Conservation (phyloP, 2,113 vertebrate species). For the Bubo blakistoni region DNA sequence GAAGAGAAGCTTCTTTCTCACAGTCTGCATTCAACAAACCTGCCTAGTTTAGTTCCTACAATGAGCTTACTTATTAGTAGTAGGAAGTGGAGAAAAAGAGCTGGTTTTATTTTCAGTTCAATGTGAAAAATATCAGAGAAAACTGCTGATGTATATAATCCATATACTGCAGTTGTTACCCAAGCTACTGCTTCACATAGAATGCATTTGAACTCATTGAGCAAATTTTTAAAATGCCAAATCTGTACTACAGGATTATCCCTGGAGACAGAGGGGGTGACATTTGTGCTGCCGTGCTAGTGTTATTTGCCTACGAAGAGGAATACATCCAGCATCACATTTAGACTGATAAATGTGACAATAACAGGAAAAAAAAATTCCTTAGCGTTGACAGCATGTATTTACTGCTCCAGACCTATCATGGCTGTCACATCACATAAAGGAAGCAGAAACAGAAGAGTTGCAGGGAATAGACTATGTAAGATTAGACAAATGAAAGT, state of each 20-base stretch:
- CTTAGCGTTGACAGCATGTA: constrained; percentile 38
- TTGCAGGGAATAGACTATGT: constrained; percentile 25
- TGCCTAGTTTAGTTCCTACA: not conserved
- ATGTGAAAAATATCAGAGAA: not conserved
- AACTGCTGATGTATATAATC: not conserved
- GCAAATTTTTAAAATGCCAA: constrained; percentile 56
- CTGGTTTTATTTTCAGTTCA: not conserved
- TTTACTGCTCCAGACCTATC: constrained; percentile 57
- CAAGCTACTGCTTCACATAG: constrained; percentile 11
- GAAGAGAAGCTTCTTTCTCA: not conserved
- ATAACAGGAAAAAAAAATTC: constrained; percentile 47
- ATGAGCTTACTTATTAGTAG: not conserved
- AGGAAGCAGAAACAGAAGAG: constrained; percentile 34
- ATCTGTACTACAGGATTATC: constrained; percentile 3
- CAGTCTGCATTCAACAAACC: not conserved
- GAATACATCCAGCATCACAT: constrained; percentile 15
- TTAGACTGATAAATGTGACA: constrained; percentile 63
- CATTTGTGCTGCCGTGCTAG: constrained; percentile 38
- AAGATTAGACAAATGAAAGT: constrained; percentile 50
- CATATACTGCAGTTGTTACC: constrained; percentile 8
- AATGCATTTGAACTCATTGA: constrained; percentile 47
- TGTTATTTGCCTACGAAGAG: constrained; percentile 25
- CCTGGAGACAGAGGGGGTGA: constrained; percentile 46
- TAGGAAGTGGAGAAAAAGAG: not conserved
- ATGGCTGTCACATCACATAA: constrained; percentile 58